Evolutionary conservation across 2,888 invertebrate genomes (phyloP).

Genomic region (Pandemis cinnamomeana): DNA sequence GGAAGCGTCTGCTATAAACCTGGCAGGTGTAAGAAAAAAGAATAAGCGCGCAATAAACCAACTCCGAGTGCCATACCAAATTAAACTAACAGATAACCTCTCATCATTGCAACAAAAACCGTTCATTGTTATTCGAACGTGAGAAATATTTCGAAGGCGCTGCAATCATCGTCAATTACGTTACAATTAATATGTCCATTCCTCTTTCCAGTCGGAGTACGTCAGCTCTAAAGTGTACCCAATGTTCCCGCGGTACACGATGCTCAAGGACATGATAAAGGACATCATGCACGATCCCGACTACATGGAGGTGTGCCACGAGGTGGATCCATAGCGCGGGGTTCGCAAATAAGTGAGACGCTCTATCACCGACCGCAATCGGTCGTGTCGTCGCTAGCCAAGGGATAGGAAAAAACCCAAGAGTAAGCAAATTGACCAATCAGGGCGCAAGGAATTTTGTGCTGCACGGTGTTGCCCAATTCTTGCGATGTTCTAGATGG

Average conservation of each 20-base stretch:
- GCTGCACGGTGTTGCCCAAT: slow-evolving; percentile 6
- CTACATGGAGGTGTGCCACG: slow-evolving; percentile 98
- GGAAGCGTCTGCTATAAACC: neutral
- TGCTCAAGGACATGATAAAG: slow-evolving; percentile 99
- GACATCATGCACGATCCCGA: slow-evolving; percentile 98
- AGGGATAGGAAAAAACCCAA: slow-evolving; percentile 42
- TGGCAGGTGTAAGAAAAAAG: neutral
- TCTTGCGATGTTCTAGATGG: slow-evolving; percentile 17
- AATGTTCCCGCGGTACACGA: slow-evolving; percentile 96
- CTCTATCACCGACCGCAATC: slow-evolving; percentile 77
- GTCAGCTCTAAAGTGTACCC: slow-evolving; percentile 96
- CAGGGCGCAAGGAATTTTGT: slow-evolving; percentile 1
- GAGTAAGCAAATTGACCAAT: slow-evolving; percentile 26
- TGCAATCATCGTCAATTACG: slow-evolving; percentile 21
- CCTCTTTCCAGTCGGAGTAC: slow-evolving; percentile 90
- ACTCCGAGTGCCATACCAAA: neutral
- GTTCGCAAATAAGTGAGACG: slow-evolving; percentile 83
- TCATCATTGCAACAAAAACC: neutral
- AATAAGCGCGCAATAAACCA: neutral
- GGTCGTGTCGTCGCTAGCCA: slow-evolving; percentile 76
- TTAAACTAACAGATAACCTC: neutral
- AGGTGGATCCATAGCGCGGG: slow-evolving; percentile 90
- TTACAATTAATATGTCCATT: slow-evolving; percentile 23
- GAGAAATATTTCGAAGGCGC: slow-evolving; percentile 8
- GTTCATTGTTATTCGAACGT: slow-evolving; percentile 12